Evolutionary conservation across 2,888 invertebrate genomes (phyloP), one percentile per base, ranked within the genome.

Genomic region (Notodonta ziczac): DNA sequence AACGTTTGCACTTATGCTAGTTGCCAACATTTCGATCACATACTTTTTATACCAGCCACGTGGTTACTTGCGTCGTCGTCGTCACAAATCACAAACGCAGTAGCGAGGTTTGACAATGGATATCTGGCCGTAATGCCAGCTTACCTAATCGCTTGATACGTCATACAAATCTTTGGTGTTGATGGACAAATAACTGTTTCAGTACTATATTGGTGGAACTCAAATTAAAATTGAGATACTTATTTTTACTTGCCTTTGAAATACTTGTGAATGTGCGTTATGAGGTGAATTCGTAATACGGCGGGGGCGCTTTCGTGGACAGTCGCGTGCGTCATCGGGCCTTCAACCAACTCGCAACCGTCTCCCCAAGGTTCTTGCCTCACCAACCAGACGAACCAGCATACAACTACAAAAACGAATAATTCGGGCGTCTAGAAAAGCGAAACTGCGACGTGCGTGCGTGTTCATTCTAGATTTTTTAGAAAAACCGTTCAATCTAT

Each of bases 11-110:
- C 24, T 2, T 59, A 69, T 65, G 69, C 74, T 69, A 65, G 86
- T n/a, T 92, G 91, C 92, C 92, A 92, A 92, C 81, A 86, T 86
- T 88, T 87, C 81, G 76, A 83, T 85, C 83, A 69, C 74, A 76
- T 74, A 76, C 76, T 82, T 79, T 85, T 81, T 81, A 77, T 81
- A 69, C 66, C 69, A 62, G 69, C 80, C 89, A 91, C 90, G 90
- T 89, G 89, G 83, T 77, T 69, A 66, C 65, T 61, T 77, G 56
- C 61, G 54, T 35, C 55, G 60, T 60, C 35, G n/a, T 24, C 35
- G 35, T 35, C 62, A 61, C 63, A 60, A 51, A 58, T 61, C 63
- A 60, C 63, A 59, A 13, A 61, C 72, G 68, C 65, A 60, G 57
- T 67, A 56, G 60, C 63, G 35, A 44, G 40, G 56, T 56, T 56